Evolutionary conservation across 2,888 invertebrate genomes (phyloP), one percentile per base, ranked within the genome.

Genomic region (Homarus gammarus): DNA sequence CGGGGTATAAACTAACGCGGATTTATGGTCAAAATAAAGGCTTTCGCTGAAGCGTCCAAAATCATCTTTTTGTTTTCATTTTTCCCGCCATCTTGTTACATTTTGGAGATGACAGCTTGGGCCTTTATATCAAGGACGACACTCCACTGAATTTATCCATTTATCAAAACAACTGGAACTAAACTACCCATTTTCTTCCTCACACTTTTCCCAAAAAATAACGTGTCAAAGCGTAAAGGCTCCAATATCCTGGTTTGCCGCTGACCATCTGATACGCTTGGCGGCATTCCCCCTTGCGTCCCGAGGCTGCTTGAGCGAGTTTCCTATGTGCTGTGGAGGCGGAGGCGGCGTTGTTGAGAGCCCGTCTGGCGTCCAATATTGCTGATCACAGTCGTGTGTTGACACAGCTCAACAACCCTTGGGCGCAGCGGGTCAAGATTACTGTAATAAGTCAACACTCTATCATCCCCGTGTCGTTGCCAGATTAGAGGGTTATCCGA

Each of bases 341-440:
- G 31, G 44, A 61, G 44, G 38, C 61, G 77, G 77, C 77, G 18
- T 40, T 75, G 12, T 75, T 40, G 40, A 75, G 49, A 75, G 44
- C 44, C 75, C 44, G 22, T 44, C 75, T 44, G 75, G n/a, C 61
- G 77, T 75, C 64, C 85, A 33, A 61, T 61, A 40, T 73, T 78
- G 85, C 85, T 85, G 85, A 85, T 85, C 85, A 85, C 77, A 85
- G 77, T 44, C 77, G 85, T 49, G 77, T 85, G 77, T 85, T 85
- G 85, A 85, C 85, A 85, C 85, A 85, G 85, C 85, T 78, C 85
- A 85, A 85, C 85, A 77, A 81, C 49, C 87, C 81, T 49, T 81
- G 72, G 81, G 87, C 87, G 81, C 81, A 81, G 72, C 81, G 38
- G 36, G 49, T 56, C 56, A 77, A 85, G 77, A 85, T 85, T 85